Conservation (phyloP, 2,113 vertebrate genomes). For the Hyperopisus bebe region DNA sequence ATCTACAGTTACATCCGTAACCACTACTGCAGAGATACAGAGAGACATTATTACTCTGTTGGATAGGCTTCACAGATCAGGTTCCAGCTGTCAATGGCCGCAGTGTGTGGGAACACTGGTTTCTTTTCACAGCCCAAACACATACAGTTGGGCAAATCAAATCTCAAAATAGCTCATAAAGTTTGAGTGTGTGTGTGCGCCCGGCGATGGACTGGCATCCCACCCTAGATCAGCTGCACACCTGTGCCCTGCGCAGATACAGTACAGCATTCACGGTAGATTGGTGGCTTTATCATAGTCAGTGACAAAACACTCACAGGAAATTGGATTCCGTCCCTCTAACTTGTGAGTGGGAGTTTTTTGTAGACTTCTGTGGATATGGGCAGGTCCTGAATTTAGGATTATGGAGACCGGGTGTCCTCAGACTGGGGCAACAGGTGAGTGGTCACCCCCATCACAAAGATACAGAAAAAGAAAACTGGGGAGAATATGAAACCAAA, state of each 20-base stretch:
- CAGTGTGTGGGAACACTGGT: background rate
- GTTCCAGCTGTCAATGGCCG: background rate
- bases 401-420: background rate
- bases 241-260: background rate
- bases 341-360: background rate
- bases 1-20: background rate
- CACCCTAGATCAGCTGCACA: background rate
- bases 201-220: background rate
- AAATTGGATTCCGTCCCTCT: background rate
- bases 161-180: background rate
- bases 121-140: background rate
- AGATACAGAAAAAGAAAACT: background rate
- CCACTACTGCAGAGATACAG: background rate
- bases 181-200: background rate
- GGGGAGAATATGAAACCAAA: background rate
- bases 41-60: background rate
- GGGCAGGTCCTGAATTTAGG: background rate
- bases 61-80: background rate
- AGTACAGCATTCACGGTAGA: background rate
- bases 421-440: background rate
- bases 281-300: background rate
- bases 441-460: background rate
- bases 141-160: background rate
- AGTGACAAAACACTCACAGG: background rate
- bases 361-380: background rate